phyloP scores from a whole-genome alignment of 2,888 invertebrate species.

The Plebejus melissa region DNA sequence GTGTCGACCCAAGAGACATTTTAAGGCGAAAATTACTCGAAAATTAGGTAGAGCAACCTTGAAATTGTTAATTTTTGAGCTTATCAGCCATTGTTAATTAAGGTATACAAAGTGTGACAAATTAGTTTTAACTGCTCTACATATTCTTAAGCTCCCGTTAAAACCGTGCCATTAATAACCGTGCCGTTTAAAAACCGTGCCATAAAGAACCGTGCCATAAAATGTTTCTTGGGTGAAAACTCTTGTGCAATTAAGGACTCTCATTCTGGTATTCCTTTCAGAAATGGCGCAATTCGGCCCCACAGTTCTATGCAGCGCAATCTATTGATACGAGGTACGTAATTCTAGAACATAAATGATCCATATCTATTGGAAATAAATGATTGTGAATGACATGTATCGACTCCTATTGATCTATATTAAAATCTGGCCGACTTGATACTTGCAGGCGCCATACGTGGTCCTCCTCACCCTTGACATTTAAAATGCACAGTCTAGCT shows the following conservation, averaged over 20 bases:
- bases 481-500: constrained; percentile 41
- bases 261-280: constrained; percentile 47
- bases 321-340: constrained; percentile 68
- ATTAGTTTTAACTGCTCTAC: neutral
- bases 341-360: constrained; percentile 22
- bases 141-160: neutral
- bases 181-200: neutral
- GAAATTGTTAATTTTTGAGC: neutral
- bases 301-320: constrained; percentile 68
- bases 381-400: constrained; percentile 59
- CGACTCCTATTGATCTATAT: constrained; percentile 69
- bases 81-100: neutral
- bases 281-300: constrained; percentile 75
- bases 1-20: constrained; percentile 2
- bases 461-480: constrained; percentile 58
- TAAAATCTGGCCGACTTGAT: constrained; percentile 46
- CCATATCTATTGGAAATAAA: constrained; percentile 48
- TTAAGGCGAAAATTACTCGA: neutral
- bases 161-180: neutral
- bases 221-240: constrained; percentile 1
- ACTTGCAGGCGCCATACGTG: constrained; percentile 49
- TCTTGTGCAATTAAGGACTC: neutral
- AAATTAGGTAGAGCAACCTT: neutral
- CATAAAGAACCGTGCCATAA: constrained; percentile 15
- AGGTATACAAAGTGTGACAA: neutral